Evolutionary conservation across 1,140 invertebrate genomes (phyloP), one percentile per base, ranked within the genome.

Genomic region (Watersipora subatra): DNA sequence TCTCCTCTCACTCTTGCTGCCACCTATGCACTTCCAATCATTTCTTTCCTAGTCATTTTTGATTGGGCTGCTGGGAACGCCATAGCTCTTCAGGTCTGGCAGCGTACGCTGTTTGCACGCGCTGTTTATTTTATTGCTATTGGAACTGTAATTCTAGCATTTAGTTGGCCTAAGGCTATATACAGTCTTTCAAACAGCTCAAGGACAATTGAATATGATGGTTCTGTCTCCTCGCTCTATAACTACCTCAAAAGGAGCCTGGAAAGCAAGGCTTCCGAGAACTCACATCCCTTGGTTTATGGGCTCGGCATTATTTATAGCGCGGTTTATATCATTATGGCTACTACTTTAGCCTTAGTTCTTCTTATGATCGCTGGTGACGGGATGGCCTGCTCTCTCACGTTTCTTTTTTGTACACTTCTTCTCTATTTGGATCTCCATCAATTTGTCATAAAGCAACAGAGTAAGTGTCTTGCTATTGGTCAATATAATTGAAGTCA

Each of bases 281-380:
- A 73, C 2, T 73, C 73, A 56, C 73, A 75, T 28, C 86, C 88
- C 19, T 78, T 89, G 22, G 84, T 89, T 24, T 90, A 85, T 79
- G 88, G 88, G 3, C 77, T 90, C 24, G 87, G 86, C 1, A 79
- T 78, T 55, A 76, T 72, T 46, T 81, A 71, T 71, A 73, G 78
- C 56, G 75, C 80, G 61, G 69, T 75, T 15, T 59, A 76, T 2
- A 62, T 81, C 2, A 64, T 77, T 22, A 58, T 73, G 20, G 63
- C 77, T 29, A 58, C 70, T 7, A 24, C 69, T 3, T 19, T 70
- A 7, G 29, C 69, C 25, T 46, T 74, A 30, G 72, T 89, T 1
- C 63, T 77, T 1, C 65, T 34, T 0, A 55, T 80, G 55, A 62
- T 80, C 28, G 75, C 89, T 34, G 87, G 87, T 64, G 85, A 87